Evolutionary conservation across 2,888 invertebrate genomes (phyloP), one percentile per base, ranked within the genome.

Genomic region (Hesperia comma): DNA sequence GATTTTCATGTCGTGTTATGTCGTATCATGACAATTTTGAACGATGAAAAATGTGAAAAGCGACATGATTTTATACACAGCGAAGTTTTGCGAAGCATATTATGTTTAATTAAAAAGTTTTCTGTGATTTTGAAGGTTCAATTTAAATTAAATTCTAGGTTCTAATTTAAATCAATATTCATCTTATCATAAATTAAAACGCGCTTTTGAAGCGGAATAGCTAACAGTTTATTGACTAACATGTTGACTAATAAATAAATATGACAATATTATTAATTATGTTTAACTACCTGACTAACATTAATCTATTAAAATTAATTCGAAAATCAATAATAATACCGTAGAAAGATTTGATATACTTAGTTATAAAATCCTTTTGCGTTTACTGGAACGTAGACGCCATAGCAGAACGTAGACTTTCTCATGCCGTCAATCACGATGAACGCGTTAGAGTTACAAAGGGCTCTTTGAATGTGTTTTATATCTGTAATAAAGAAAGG

Each of bases 1-100:
- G 70, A 71, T 71, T 72, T 72, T 71, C 67, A 72, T 74, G 71
- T 70, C 71, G 73, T 70, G 70, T 69, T 69, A 72, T 61, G 63
- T 72, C 67, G 67, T 73, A 68, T 67, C 73, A 72, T 71, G 73
- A 73, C 69, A 70, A 67, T 72, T 70, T 66, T 69, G 68, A 46
- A 61, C 61, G 61, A 67, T 55, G 67, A 61, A 55, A 63, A 67
- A 67, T 67, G 49, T 43, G 49, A 43, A 33, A 43, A 58, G 46
- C 51, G 46, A 63, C 41, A 53, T 58, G 49, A 19, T 40, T 51
- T 64, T 58, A 32, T 19, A 12, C 32, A 33, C 5, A 37, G 63
- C 63, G 33, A 37, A 46, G 37, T 55, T 63, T 46, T 33, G 33
- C 17, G 15, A 41, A 54, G 6, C 19, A 63, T 19, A 10, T 21